Evolutionary conservation across 2,797 vertebrate genomes (phyloP), one percentile per base, ranked within the genome.

Genomic region (Sebastes matsubarae): DNA sequence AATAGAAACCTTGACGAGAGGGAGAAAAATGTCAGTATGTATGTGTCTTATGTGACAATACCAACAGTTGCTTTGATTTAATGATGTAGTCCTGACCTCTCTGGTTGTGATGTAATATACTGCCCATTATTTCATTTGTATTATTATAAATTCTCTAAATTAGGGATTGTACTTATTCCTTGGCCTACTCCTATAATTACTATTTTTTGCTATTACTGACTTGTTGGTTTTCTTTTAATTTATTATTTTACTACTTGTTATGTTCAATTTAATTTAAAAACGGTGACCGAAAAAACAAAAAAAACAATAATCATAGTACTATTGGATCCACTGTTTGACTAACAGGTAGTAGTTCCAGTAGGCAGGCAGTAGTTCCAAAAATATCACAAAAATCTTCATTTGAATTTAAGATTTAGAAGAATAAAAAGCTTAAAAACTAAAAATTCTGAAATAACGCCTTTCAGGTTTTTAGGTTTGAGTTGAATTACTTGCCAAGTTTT

Each of bases 1-100:
- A 96, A 76, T 96, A 96, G 90, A 96, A 96, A 75, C 96, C 96
- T 97, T 76, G 4, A 76, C 29, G 72, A 76, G 74, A 80, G 61
- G 88, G 64, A 79, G 50, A 20, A 22, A 46, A 55, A 25, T 66
- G 67, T 66, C 16, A 77, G 50, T 61, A 65, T 38, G 14, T 32
- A 14, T 42, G 6, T 10, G 1, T 67, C 11, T 29, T 50, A 4
- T 61, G 12, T 34, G 3, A 63, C 27, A 38, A 68, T 8, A 67
- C 4, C 2, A 50, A 5, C 13, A 22, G 20, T 11, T 27, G 24
- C 18, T 67, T 29, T 20, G 16, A 25, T 59, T 5, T 50, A 9
- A 36, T 13, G 7, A 63, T 66, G 2, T 30, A 42, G 24, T 29
- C 12, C 36, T 57, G 27, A 57, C 6, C 3, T 27, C 2, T 22